Percentiles rank a stretch among this genome's conserved stretches.
Evolutionary conservation across 1,140 invertebrate genomes (phyloP).

Genomic region (Drosophila trapezifrons): DNA sequence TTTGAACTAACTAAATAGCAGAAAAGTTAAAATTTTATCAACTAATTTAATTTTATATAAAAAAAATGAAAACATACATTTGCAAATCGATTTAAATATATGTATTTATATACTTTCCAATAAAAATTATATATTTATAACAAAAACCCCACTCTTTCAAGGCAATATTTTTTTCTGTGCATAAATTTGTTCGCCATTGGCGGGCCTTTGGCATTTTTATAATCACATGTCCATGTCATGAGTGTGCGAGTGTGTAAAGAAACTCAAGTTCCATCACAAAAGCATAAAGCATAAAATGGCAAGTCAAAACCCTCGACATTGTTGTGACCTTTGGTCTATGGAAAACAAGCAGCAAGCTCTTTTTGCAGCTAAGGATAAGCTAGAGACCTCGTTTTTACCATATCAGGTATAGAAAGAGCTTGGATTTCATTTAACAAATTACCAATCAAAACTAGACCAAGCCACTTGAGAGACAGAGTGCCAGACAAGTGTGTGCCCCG

Average conservation of each 20-base stretch:
- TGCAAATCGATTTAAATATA: neutral
- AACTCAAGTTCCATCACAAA: slow-evolving; percentile 1
- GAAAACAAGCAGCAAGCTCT: neutral
- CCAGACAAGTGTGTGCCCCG: neutral
- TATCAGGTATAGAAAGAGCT: neutral
- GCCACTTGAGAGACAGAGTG: neutral
- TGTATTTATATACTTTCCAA: neutral
- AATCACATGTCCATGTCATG: neutral
- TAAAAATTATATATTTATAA: neutral
- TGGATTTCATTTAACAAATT: neutral
- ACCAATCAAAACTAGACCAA: neutral
- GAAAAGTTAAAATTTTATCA: neutral
- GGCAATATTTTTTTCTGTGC: neutral
- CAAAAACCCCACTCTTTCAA: neutral
- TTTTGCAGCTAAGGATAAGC: neutral
- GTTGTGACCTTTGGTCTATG: neutral
- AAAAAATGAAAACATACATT: neutral
- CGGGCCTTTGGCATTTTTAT: slow-evolving; percentile 12
- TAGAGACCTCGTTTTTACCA: neutral
- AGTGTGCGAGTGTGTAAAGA: neutral
- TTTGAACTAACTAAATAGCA: too few species aligned
- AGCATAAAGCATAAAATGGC: neutral
- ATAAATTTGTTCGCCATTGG: neutral
- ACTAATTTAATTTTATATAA: neutral
- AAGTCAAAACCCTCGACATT: slow-evolving; percentile 1